Evolutionary conservation across 1,140 invertebrate genomes (phyloP), one percentile per base, ranked within the genome.

Genomic region (Drosophila persimilis): DNA sequence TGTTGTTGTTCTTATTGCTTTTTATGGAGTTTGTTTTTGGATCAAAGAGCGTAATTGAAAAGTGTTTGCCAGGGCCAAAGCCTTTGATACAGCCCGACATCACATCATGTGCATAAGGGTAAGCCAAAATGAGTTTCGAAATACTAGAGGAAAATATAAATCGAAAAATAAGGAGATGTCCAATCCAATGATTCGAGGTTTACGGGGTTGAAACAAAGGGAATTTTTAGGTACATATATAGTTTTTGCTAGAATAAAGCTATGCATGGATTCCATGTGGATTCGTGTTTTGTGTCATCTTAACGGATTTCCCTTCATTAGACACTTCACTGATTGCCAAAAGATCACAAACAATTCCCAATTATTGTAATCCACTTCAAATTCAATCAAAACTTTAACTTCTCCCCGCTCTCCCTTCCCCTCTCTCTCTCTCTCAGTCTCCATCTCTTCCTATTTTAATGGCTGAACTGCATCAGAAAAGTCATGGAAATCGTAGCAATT

Each of bases 401-500:
- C 35, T 41, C 39, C 39, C 6, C 20, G n/a, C 22, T 50, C 5
- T 20, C 6, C 17, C 9, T 11, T 0, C 48, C 2, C 35, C n/a
- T 2, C 51, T 3, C 50, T 9, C 20, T 6, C 6, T 9, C 45
- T 55, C 20, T 22, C 50, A 4, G 11, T 6, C 2, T 9, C 45
- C 43, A 20, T 22, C 35, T 3, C 51, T 35, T 3, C 8, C n/a
- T 31, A 24, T 39, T 41, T 52, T 44, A 60, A 65, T 59, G 31
- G 31, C 63, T 47, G 17, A 35, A 51, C 22, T 66, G 57, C 29
- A 50, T 20, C 51, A 59, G 55, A 55, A 75, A 80, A 77, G 70
- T 74, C 70, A 67, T 81, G 74, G 77, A 88, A 86, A 81, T 88
- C 59, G 78, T 60, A 72, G 83, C 83, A 86, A 86, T 86, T 86